Base-by-base conservation (phyloP, 2,797 vertebrate species). In the Danio choprae region DNA sequence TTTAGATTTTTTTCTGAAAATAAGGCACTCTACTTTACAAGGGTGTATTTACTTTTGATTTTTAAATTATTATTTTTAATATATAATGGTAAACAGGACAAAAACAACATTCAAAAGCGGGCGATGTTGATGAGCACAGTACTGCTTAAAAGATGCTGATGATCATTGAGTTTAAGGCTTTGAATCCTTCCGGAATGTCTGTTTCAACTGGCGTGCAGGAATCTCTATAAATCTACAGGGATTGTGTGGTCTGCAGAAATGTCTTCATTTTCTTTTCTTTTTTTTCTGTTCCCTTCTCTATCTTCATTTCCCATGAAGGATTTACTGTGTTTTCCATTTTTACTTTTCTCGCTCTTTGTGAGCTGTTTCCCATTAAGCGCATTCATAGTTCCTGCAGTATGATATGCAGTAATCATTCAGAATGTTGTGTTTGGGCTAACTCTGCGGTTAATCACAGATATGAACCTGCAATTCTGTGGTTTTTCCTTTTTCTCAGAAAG, bases 181-280 rank as follows among this genome's bases (percentile, higher is more conserved):
- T 41, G 11, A 65, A 7, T 13, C 29, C 7, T 18, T n/a, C 40
- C 20, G 22, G 18, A 53, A 15, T 53, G 9, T 53, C 38, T 55
- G 36, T 71, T 79, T 62, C 53, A 79, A 41, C 13, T 22, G 46
- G 18, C 67, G 29, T 1, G 2, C 46, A 38, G 2, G 10, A 50
- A 71, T 18, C 12, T 4, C 15, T 13, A 36, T 71, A 51, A 62
- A 50, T 62, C 56, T 60, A 6, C 55, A 29, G 62, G 50, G 60
- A 73, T 80, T 58, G 13, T 79, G 18, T 58, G 53, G 74, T 40
- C 56, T 77, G 53, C 64, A 62, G n/a, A 68, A 43, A 67, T 22
- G 18, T 62, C 44, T 44, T 50, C 16, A 41, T 62, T 46, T 41
- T 48, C 51, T 68, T 53, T 44, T 63, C 48, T 51, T 46, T 50